Evolutionary conservation across 2,888 invertebrate species (phyloP).

Genomic region (Sphaerophoria taeniata): DNA sequence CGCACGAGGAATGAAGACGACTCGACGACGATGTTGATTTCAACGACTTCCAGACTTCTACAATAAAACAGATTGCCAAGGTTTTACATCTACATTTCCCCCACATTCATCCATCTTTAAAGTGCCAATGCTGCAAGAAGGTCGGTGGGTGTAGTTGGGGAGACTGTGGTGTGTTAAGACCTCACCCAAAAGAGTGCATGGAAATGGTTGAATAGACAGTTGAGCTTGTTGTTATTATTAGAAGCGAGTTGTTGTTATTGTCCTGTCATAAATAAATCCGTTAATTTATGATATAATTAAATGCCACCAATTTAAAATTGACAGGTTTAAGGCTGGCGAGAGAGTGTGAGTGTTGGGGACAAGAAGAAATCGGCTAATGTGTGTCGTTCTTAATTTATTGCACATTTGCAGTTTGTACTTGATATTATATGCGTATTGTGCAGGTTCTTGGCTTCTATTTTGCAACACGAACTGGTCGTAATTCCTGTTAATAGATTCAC

Average conservation of each 20-base stretch:
- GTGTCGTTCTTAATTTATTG: conserved; percentile 52
- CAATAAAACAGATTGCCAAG: conserved; percentile 60
- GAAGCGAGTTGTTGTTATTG: conserved; percentile 37
- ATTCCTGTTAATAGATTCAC: conserved; percentile 33
- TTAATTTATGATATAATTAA: conserved; percentile 67
- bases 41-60: conserved; percentile 51
- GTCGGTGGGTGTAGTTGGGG: background rate
- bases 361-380: conserved; percentile 33
- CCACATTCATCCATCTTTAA: conserved; percentile 28
- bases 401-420: conserved; percentile 53
- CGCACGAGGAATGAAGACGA: background rate
- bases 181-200: conserved; percentile 60
- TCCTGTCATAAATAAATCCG: conserved; percentile 63
- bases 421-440: conserved; percentile 55
- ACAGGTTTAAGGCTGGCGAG: background rate
- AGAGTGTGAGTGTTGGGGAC: background rate
- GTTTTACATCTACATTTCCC: conserved; percentile 58
- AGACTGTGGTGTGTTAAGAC: conserved; percentile 39
- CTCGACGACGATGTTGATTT: conserved; percentile 30
- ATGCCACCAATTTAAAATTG: conserved; percentile 59
- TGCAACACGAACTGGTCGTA: conserved; percentile 33
- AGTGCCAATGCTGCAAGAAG: conserved; percentile 28
- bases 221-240: conserved; percentile 10
- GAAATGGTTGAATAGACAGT: conserved; percentile 28
- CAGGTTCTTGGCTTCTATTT: conserved; percentile 46